Percentiles rank a stretch among this genome's conserved stretches.
Conservation (phyloP, 2,888 invertebrate genomes). For the Sepioteuthis lessoniana region DNA sequence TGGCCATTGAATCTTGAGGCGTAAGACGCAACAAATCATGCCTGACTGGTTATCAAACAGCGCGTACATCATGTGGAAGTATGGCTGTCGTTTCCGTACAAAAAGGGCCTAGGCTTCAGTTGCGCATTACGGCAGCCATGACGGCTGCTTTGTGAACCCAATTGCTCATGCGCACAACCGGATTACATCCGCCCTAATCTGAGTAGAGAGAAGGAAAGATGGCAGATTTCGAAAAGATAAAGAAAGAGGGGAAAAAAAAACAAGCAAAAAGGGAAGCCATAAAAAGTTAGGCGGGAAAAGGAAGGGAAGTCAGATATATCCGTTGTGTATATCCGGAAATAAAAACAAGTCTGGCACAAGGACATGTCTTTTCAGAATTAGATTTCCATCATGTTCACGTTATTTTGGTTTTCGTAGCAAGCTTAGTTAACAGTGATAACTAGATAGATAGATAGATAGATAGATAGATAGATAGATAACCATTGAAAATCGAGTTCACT, state of each 20-base stretch:
- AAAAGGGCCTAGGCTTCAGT: not conserved
- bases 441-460: no score
- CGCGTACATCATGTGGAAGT: slow-evolving; percentile 2
- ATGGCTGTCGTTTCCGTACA: not conserved
- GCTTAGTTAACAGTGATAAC: no score
- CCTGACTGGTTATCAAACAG: not conserved
- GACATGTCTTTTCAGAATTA: no score
- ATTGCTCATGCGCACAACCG: not conserved
- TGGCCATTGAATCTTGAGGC: not conserved
- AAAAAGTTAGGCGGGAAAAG: not conserved
- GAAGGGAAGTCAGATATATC: no score
- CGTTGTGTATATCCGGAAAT: no score
- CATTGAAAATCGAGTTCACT: no score
- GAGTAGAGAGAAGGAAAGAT: not conserved
- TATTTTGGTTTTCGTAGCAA: no score
- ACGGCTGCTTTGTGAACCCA: not conserved
- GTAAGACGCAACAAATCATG: not conserved
- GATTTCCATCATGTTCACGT: no score
- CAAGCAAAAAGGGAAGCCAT: not conserved
- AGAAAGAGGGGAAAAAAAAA: not conserved
- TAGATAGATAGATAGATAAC: not conserved
- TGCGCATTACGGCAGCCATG: not conserved
- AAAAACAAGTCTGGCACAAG: no score
- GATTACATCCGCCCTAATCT: slow-evolving; percentile 33
- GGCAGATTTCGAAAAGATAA: not conserved